Evolutionary conservation across 2,888 invertebrate species (phyloP), one percentile per base, ranked within the genome.

Genomic region (Drosophila antonietae): DNA sequence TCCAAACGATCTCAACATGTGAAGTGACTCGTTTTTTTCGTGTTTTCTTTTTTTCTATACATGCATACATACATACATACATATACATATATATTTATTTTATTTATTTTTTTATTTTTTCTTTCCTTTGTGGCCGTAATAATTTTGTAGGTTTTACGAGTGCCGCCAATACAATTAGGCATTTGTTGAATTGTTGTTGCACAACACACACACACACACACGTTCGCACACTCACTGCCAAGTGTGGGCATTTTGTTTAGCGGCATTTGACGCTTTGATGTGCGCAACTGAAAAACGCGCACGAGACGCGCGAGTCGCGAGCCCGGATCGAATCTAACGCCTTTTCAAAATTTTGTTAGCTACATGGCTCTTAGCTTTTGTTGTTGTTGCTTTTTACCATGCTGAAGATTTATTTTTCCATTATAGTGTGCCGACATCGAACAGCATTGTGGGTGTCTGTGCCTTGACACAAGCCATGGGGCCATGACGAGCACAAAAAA

Each of bases 151-250:
- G 83, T 84, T 84, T 84, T 84, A 84, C 85, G 83, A 85, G 83
- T 84, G 86, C 84, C 86, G 84, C 78, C 83, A 87, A 89, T 85
- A 89, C 89, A 89, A 89, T 89, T 89, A 89, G 89, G 88, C 85
- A 81, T 73, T 78, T 82, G 80, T 85, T 82, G 81, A 84, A 70
- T 74, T 83, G 80, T 68, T 68, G 56, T 74, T 74, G 58, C 62
- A 73, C 61, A 75, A 47, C 49, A 57, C 28, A 69, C 23, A 68
- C 46, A 43, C 28, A 12, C 12, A 15, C 28, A 23, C 15, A 23
- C 23, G 6, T 20, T 3, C 33, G 39, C 28, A 59, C 31, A 70
- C 10, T 31, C 28, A 47, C 44, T 68, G 71, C 82, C 83, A 83
- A 86, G 86, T 86, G 84, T 86, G 84, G 84, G 84, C 86, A 84